These are phyloP conservation scores for Eospalax fontanierii DNA, from an alignment of 2,797 vertebrate genomes.

Conservation along the genomic window DNA sequence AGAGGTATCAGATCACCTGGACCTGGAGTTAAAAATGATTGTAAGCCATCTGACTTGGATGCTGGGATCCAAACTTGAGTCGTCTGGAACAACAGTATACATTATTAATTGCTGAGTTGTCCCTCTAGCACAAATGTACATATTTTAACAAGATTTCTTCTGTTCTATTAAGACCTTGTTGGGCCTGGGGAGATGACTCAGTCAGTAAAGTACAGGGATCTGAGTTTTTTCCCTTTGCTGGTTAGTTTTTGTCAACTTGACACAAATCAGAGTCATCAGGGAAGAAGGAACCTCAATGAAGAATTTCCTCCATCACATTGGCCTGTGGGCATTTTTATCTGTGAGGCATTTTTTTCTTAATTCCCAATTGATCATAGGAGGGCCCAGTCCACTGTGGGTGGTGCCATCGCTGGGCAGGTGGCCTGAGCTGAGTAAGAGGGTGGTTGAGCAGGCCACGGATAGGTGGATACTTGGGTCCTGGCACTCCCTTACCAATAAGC, in stretches of 20 bases:
- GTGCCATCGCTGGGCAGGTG: too few species aligned
- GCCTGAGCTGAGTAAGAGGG: too few species aligned
- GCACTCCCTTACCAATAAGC: not conserved
- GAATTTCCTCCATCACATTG: too few species aligned
- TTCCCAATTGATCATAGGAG: too few species aligned
- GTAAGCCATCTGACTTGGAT: not conserved
- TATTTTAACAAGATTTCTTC: not conserved
- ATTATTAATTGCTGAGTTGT: too few species aligned
- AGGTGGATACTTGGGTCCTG: not conserved
- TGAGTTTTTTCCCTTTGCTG: not conserved
- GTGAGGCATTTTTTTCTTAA: too few species aligned
- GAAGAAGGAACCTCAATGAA: too few species aligned
- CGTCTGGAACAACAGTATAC: not conserved
- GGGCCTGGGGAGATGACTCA: not conserved
- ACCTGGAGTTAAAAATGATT: not conserved
- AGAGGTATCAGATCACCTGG: not conserved
- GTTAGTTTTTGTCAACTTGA: too few species aligned
- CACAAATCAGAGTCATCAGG: too few species aligned
- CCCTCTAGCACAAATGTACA: not conserved
- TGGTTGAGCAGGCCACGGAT: too few species aligned
- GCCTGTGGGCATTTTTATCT: too few species aligned
- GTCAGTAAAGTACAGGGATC: not conserved
- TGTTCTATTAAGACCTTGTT: not conserved
- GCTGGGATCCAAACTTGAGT: not conserved
- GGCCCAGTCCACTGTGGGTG: too few species aligned